phyloP scores from a whole-genome alignment of 2,888 invertebrate species.

The Drosophila austrosaltans region DNA sequence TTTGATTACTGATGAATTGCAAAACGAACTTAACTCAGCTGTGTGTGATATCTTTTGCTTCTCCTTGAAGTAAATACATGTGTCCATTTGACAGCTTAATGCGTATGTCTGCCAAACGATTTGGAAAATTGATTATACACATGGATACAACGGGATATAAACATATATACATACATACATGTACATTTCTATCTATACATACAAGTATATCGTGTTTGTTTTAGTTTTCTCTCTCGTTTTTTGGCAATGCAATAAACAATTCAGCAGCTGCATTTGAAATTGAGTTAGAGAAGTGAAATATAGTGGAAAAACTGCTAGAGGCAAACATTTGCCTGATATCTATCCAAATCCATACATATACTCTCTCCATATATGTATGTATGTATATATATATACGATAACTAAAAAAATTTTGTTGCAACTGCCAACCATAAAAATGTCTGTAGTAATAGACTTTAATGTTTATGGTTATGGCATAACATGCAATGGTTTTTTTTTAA shows the following conservation, averaged over 20 bases:
- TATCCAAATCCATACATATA: no score
- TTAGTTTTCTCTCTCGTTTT: background rate
- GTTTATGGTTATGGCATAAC: slow-evolving; percentile 17
- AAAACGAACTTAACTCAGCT: slow-evolving; percentile 27
- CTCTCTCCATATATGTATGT: no score
- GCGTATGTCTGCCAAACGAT: slow-evolving; percentile 54
- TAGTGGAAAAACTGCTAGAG: slow-evolving; percentile 2
- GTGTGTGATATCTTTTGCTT: slow-evolving; percentile 27
- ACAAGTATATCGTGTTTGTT: background rate
- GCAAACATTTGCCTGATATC: background rate
- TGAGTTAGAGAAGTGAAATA: slow-evolving; percentile 8
- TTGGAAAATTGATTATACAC: slow-evolving; percentile 65
- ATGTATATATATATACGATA: no score
- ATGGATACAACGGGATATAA: slow-evolving; percentile 34
- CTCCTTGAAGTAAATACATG: slow-evolving; percentile 1
- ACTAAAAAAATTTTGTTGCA: no score
- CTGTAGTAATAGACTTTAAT: background rate
- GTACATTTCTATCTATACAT: background rate
- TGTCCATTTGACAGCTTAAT: slow-evolving; percentile 58
- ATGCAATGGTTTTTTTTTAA: background rate
- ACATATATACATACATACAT: background rate
- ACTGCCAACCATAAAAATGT: slow-evolving; percentile 17
- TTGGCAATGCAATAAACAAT: slow-evolving; percentile 47
- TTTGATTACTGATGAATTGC: slow-evolving; percentile 54
- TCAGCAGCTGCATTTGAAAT: slow-evolving; percentile 32